Base-by-base conservation (phyloP, 1,140 invertebrate genomes). In the Hetaerina americana region DNA sequence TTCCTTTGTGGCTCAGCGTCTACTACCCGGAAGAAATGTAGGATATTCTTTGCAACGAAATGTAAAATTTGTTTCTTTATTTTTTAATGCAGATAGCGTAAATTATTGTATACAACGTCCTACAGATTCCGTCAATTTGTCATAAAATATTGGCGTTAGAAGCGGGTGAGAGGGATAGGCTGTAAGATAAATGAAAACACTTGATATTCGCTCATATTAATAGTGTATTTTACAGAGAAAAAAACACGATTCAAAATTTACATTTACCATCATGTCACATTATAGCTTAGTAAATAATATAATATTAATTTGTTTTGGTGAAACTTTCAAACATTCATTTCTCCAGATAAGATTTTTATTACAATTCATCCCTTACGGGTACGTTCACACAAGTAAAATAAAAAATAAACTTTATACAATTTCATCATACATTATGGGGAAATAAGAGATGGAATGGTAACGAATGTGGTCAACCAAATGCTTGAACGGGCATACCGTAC, bases 281-380 rank as follows among this genome's bases (percentile, higher is more conserved):
- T 57, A 57, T 57, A 57, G 40, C 40, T 57, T 57, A 57, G 40
- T 57, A 57, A 57, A 57, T 57, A 57, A 57, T 57, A 57, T 57
- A 57, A 57, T 57, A 57, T 57, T 57, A 57, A 57, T 57, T 57
- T 57, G 40, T 57, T 57, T 57, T 57, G 40, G 40, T 57, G 40
- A 57, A 57, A 18, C 15, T 10, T 57, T 57, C 40, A 57, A 57
- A 57, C 40, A 57, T n/a, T 5, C 40, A 57, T 8, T 57, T 57
- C 22, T 57, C 40, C 40, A 18, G 40, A 57, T 57, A 57, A n/a
- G 40, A 1, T 57, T 57, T 57, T 57, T 18, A 57, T 57, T 57
- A 57, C 40, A 57, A n/a, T 57, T 57, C 22, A 57, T n/a, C 40
- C 22, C 22, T 57, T 57, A 57, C 22, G 40, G 40, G 40, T 18